A percentile compares a stretch with the other conserved stretches of the same genome.
Conservation (phyloP, 2,113 vertebrate genomes). For the Blennius ocellaris region DNA sequence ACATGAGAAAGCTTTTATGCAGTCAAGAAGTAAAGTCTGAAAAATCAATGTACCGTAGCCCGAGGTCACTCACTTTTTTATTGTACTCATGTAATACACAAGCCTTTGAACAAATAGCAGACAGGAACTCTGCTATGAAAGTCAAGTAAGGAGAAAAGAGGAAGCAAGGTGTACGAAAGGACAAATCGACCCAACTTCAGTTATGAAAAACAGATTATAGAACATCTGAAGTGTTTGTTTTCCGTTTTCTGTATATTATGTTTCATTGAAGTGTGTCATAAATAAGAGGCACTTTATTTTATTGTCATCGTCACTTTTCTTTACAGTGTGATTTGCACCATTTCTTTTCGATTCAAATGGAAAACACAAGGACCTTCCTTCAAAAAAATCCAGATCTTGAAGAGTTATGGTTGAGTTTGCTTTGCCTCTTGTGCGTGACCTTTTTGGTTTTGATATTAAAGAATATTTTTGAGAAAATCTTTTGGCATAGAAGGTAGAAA, state of each 20-base stretch:
- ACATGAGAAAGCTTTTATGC: constrained; percentile 80
- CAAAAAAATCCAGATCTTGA: not conserved
- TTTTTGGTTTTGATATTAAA: too few species aligned
- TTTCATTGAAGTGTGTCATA: constrained; percentile 1
- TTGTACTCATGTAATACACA: constrained; percentile 56
- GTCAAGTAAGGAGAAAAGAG: constrained; percentile 33
- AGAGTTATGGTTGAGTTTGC: too few species aligned
- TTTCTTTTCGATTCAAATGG: not conserved
- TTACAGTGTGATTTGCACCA: not conserved
- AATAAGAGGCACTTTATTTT: not conserved
- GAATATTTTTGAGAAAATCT: too few species aligned
- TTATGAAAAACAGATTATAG: constrained; percentile 1
- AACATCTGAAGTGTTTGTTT: not conserved
- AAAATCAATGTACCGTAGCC: constrained; percentile 64
- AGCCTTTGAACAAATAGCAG: constrained; percentile 55
- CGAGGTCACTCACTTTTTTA: constrained; percentile 47
- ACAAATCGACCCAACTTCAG: constrained; percentile 29
- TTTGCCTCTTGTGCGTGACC: too few species aligned
- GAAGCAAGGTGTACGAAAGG: constrained; percentile 28
- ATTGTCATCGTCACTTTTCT: not conserved
- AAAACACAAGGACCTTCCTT: not conserved
- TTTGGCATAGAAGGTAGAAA: too few species aligned
- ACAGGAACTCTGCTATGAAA: constrained; percentile 36
- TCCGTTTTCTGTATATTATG: not conserved
- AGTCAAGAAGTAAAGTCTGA: constrained; percentile 61